These are phyloP conservation scores for Eilema sororculum DNA, from an alignment of 2,888 invertebrate species.

Conservation along the genomic window DNA sequence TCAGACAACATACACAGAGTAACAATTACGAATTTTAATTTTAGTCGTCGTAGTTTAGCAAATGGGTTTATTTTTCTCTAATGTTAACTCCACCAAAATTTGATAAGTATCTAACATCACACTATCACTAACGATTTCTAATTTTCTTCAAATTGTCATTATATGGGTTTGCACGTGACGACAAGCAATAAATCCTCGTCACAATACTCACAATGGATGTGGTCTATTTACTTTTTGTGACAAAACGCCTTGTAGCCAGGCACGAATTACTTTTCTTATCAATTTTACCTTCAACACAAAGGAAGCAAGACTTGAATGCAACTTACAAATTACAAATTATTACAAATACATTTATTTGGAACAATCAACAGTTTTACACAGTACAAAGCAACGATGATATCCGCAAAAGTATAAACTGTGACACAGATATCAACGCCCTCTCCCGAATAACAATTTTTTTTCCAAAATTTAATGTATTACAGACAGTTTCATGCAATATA, in stretches of 20 bases:
- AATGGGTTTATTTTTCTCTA: no score
- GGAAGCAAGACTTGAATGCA: neutral
- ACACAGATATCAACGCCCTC: no score
- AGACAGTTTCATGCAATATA: no score
- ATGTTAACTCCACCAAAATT: no score
- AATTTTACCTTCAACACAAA: neutral
- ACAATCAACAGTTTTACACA: no score
- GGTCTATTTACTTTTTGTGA: constrained; percentile 6
- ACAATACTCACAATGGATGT: neutral
- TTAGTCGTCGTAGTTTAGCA: neutral
- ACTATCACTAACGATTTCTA: neutral
- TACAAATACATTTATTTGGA: no score
- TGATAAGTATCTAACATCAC: no score
- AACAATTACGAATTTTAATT: neutral
- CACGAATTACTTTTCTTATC: constrained; percentile 11
- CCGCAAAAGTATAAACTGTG: no score
- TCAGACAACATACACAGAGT: neutral
- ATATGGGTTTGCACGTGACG: neutral
- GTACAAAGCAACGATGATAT: no score
- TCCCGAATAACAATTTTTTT: no score
- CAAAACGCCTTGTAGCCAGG: neutral
- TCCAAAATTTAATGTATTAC: no score
- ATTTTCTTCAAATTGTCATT: neutral
- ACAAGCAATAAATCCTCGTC: neutral
- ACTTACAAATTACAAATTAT: no score